Conservation (phyloP, 1,140 invertebrate species). For the Heliconius melpomene region DNA sequence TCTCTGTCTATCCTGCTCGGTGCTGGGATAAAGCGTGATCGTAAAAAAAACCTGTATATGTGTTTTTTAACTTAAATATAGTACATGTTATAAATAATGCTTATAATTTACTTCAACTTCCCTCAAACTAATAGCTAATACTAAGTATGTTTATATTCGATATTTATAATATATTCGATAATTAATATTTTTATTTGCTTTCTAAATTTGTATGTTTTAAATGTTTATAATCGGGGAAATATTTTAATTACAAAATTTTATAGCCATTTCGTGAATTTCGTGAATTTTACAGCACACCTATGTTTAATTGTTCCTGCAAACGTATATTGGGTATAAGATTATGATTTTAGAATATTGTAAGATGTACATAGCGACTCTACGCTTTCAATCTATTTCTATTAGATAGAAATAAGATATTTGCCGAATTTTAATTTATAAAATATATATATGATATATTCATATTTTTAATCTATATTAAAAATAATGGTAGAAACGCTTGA, state of each 20-base stretch:
- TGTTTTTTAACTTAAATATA: no score
- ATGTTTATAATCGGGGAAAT: not conserved
- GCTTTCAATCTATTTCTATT: constrained; percentile 3
- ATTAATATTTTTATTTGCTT: no score
- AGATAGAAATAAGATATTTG: not conserved
- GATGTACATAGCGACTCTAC: not conserved
- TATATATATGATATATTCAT: not conserved
- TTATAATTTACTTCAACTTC: no score
- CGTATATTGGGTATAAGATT: not conserved
- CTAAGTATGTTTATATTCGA: no score
- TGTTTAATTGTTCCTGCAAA: not conserved
- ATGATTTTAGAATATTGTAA: not conserved
- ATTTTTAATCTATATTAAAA: not conserved
- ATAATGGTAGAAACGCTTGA: not conserved
- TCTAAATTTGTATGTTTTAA: no score
- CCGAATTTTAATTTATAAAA: not conserved
- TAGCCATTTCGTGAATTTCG: not conserved
- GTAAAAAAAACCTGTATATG: no score
- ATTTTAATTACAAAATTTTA: not conserved
- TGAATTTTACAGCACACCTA: not conserved
- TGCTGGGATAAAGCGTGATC: no score
- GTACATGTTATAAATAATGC: no score
- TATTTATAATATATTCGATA: no score
- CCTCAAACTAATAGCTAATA: no score
- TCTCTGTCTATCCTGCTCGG: no score